phyloP scores from a whole-genome alignment of 2,888 invertebrate species.

The Pandemis corylana region DNA sequence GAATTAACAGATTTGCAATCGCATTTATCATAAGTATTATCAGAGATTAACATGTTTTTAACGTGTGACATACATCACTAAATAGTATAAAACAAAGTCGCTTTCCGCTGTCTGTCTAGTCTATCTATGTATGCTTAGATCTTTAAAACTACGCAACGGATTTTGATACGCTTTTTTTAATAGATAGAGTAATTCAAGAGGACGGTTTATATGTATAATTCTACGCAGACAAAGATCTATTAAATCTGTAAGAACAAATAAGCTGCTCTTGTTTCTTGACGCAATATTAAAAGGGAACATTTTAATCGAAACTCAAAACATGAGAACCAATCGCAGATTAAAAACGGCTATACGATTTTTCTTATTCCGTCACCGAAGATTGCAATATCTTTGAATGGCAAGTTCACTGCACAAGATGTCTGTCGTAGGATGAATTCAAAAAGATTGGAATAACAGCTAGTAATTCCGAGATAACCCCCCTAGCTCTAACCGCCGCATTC shows the following conservation, averaged over 20 bases:
- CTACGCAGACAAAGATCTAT: too few species aligned
- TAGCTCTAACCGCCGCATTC: conserved; percentile 51
- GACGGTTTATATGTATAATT: background rate
- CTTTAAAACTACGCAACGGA: too few species aligned
- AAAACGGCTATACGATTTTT: conserved; percentile 7
- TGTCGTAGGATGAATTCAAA: conserved; percentile 35
- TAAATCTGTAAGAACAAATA: too few species aligned
- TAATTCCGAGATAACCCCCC: conserved; percentile 22
- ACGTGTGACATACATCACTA: too few species aligned
- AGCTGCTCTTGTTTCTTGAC: background rate
- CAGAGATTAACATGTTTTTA: too few species aligned
- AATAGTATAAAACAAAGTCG: too few species aligned
- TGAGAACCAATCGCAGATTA: conserved; percentile 21
- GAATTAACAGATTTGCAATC: too few species aligned
- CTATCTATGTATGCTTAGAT: too few species aligned
- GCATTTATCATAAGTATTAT: too few species aligned
- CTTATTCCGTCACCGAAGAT: conserved; percentile 15
- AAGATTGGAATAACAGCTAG: conserved; percentile 30
- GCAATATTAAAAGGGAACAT: background rate
- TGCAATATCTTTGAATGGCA: conserved; percentile 36
- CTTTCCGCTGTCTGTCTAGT: too few species aligned
- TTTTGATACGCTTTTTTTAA: too few species aligned
- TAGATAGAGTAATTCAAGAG: too few species aligned
- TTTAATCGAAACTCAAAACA: conserved; percentile 11
- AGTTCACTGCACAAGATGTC: conserved; percentile 33